These are phyloP conservation scores for Oreochromis grahami DNA, from an alignment of 2,797 vertebrate species.

Conservation along the genomic window DNA sequence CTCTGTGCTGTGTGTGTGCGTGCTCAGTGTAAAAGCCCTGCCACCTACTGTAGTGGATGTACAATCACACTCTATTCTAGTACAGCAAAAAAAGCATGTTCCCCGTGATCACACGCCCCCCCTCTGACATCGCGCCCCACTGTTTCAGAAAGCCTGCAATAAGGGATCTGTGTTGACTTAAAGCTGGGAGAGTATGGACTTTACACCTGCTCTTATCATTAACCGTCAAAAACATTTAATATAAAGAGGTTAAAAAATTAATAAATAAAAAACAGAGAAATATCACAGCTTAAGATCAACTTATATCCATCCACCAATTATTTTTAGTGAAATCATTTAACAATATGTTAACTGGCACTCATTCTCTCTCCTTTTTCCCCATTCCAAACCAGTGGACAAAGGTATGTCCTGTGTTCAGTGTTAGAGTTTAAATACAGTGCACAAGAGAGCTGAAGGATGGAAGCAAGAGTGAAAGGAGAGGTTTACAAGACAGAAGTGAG, in stretches of 20 bases:
- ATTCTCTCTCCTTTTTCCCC: background rate
- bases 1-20: background rate
- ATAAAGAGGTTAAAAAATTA: background rate
- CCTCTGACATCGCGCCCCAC: background rate
- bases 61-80: background rate
- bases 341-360: background rate
- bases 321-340: background rate
- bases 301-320: background rate
- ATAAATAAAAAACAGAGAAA: too few species aligned
- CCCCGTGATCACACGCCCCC: fast-evolving
- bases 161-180: background rate
- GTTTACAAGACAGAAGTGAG: background rate
- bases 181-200: background rate
- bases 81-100: background rate
- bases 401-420: background rate
- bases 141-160: background rate
- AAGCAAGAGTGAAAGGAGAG: background rate
- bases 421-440: background rate
- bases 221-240: fast-evolving
- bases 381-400: background rate
- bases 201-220: background rate
- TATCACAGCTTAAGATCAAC: background rate
- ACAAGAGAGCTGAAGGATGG: background rate
- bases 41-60: fast-evolving
- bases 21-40: background rate